Conservation (phyloP, 2,113 vertebrate genomes). For the Pundamilia nyererei region DNA sequence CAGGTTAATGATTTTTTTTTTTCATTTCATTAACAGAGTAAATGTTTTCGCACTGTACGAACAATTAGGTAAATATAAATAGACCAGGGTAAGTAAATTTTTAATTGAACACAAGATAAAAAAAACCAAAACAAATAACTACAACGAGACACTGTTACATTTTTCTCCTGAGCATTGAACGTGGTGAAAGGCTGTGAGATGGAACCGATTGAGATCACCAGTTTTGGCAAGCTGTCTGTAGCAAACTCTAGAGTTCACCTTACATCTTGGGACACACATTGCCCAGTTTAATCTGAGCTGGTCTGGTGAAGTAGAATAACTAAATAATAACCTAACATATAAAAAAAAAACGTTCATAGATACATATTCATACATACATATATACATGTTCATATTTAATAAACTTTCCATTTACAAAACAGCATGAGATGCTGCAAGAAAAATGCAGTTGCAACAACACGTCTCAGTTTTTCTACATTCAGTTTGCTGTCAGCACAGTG, state of each 20-base stretch:
- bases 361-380: background rate
- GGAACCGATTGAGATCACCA: background rate
- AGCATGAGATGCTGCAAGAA: background rate
- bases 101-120: background rate
- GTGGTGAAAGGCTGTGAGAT: background rate
- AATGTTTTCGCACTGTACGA: background rate
- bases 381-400: background rate
- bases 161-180: background rate
- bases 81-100: background rate
- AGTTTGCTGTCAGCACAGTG: background rate
- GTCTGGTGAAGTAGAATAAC: background rate
- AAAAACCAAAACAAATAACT: background rate
- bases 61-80: background rate
- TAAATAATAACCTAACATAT: background rate
- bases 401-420: background rate
- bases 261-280: background rate
- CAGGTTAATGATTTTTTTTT: background rate
- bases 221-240: background rate
- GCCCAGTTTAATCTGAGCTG: background rate
- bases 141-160: background rate
- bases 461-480: background rate
- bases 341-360: background rate
- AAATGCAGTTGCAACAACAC: background rate
- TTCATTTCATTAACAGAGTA: background rate
- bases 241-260: background rate